phyloP scores from a whole-genome alignment of 2,888 invertebrate genomes.

The Eupithecia inturbata region DNA sequence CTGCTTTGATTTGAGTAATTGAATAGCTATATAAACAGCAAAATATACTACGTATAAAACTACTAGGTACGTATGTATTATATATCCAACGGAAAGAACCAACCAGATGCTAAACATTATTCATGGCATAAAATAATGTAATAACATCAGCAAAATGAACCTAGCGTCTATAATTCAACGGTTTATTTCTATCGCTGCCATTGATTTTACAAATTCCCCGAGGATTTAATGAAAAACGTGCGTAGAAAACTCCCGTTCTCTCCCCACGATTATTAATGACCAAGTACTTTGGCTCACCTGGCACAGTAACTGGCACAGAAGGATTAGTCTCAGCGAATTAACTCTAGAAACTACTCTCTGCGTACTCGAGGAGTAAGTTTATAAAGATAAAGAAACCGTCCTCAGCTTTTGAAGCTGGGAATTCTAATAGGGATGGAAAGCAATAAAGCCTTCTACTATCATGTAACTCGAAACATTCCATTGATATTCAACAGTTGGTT shows the following conservation, averaged over 20 bases:
- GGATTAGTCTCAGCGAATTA: constrained; percentile 8
- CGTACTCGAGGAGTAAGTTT: neutral
- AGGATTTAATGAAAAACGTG: constrained; percentile 76
- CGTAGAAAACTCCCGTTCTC: constrained; percentile 69
- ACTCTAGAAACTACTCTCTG: neutral
- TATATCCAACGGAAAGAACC: neutral
- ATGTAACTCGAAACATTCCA: too few species aligned
- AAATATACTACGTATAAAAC: too few species aligned
- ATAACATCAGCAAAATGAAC: constrained; percentile 18
- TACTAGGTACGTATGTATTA: too few species aligned
- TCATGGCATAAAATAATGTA: constrained; percentile 4
- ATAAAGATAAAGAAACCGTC: neutral
- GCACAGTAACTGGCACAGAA: constrained; percentile 26
- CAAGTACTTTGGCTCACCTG: constrained; percentile 54
- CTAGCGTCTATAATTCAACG: constrained; percentile 48
- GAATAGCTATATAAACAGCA: too few species aligned
- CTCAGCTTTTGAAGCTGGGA: neutral
- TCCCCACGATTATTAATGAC: constrained; percentile 64
- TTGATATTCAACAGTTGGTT: too few species aligned
- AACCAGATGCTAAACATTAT: neutral
- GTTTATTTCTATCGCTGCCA: constrained; percentile 63
- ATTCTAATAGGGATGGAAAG: neutral
- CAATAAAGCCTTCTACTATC: neutral
- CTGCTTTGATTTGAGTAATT: too few species aligned
- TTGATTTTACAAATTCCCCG: constrained; percentile 67